phyloP scores from a whole-genome alignment of 2,113 vertebrate species.

The Pavo muticus region DNA sequence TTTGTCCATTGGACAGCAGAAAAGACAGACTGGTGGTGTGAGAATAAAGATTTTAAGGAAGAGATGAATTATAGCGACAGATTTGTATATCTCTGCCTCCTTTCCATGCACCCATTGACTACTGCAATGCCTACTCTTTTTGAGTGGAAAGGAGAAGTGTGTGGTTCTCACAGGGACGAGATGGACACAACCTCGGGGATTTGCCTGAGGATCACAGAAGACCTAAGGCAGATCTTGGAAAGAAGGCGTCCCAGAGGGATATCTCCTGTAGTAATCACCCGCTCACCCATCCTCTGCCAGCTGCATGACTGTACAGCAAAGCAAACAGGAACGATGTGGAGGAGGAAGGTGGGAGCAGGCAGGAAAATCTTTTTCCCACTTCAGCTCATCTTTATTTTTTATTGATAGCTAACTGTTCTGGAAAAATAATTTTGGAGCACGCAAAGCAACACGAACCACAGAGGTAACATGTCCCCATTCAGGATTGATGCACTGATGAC shows the following conservation, averaged over 20 bases:
- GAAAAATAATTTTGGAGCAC: slow-evolving; percentile 68
- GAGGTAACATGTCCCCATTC: slow-evolving; percentile 43
- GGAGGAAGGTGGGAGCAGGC: slow-evolving; percentile 22
- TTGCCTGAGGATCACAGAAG: background rate
- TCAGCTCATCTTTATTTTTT: slow-evolving; percentile 33
- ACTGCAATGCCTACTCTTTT: background rate
- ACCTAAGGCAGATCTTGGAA: background rate
- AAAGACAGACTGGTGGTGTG: background rate
- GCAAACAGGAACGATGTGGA: background rate
- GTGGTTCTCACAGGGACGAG: background rate
- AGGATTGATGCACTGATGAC: slow-evolving; percentile 63
- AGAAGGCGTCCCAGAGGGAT: background rate
- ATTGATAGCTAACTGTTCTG: slow-evolving; percentile 63
- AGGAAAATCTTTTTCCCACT: slow-evolving; percentile 1
- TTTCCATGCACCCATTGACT: fast-evolving
- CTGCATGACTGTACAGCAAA: background rate
- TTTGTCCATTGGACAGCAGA: background rate
- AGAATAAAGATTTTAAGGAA: background rate
- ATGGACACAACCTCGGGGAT: background rate
- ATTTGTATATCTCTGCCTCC: background rate
- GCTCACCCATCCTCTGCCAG: background rate
- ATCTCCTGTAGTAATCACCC: background rate
- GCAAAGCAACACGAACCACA: slow-evolving; percentile 48
- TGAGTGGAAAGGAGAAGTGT: background rate
- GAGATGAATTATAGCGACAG: background rate